Evolutionary conservation across 2,888 invertebrate genomes (phyloP), one percentile per base, ranked within the genome.

Genomic region (Plagodis pulveraria): DNA sequence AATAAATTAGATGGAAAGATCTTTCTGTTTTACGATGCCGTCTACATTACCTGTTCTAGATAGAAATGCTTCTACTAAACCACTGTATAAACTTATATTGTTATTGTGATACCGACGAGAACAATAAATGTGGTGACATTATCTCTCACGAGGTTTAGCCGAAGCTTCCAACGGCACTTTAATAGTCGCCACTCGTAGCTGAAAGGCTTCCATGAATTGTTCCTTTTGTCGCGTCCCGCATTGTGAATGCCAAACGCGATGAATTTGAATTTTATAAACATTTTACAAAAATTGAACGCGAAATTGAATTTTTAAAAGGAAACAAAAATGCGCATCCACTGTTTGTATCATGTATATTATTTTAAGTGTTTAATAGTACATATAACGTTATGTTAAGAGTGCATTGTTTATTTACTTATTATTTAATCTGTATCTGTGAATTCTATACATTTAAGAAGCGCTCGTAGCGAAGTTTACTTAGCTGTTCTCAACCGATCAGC

Each of bases 221-320:
- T 62, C 60, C 61, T 63, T 62, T 63, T 65, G 56, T 58, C 53
- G 62, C 51, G 48, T 53, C 52, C 58, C 47, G 48, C 54, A 58
- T 55, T 51, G 58, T 66, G 57, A 56, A 66, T 63, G 49, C 57
- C 52, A 53, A 61, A 49, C 56, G 56, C 43, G 44, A 58, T 49
- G 58, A 57, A 66, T 66, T 59, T 63, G 50, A 69, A 66, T 63
- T 65, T 63, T 58, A 60, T 53, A 62, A 66, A 60, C 54, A 62
- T 66, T 62, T 62, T 53, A 49, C 47, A 48, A 56, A 61, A 57
- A 65, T 65, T 52, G 55, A 12, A 58, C 34, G n/a, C 41, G 51
- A 56, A 62, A 57, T 65, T 57, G 55, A 62, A 62, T 59, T 63
- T 59, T 63, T 57, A 52, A 52, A 60, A 9, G 52, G 56, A 50